phyloP scores from a whole-genome alignment of 2,888 invertebrate genomes.

The Polydrusus pterygomalis region DNA sequence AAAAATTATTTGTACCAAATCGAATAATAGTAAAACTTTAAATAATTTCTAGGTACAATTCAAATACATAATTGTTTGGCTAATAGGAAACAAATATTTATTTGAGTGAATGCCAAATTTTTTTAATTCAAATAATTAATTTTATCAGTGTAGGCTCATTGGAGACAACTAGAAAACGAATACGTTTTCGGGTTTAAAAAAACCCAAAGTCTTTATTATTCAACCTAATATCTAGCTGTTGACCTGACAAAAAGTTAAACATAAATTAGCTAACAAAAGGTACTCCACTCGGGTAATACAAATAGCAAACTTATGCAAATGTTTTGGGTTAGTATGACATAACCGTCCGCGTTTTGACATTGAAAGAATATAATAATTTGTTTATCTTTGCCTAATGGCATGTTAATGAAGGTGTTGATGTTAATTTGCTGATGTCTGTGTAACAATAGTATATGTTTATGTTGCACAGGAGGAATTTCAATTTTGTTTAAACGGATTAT shows the following conservation, averaged over 20 bases:
- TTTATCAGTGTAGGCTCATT: no score
- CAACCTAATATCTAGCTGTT: background rate
- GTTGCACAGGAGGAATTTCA: background rate
- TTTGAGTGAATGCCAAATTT: no score
- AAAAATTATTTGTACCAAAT: no score
- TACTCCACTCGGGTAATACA: slow-evolving; percentile 48
- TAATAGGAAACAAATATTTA: no score
- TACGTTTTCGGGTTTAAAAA: background rate
- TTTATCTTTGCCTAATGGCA: slow-evolving; percentile 49
- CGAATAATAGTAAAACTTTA: no score
- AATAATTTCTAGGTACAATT: no score
- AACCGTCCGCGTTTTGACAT: slow-evolving; percentile 54
- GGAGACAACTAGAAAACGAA: no score
- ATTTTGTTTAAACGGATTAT: slow-evolving; percentile 11
- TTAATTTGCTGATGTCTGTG: slow-evolving; percentile 8
- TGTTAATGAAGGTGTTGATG: slow-evolving; percentile 34
- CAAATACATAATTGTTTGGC: no score
- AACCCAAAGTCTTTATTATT: slow-evolving; percentile 1
- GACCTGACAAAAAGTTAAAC: slow-evolving; percentile 20
- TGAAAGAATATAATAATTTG: slow-evolving; percentile 53
- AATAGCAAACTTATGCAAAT: slow-evolving; percentile 57
- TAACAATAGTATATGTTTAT: slow-evolving; percentile 14
- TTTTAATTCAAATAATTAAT: no score
- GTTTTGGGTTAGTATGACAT: slow-evolving; percentile 53
- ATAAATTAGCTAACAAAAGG: slow-evolving; percentile 31